phyloP scores from a whole-genome alignment of 2,113 vertebrate species.

The Saguinus midas region DNA sequence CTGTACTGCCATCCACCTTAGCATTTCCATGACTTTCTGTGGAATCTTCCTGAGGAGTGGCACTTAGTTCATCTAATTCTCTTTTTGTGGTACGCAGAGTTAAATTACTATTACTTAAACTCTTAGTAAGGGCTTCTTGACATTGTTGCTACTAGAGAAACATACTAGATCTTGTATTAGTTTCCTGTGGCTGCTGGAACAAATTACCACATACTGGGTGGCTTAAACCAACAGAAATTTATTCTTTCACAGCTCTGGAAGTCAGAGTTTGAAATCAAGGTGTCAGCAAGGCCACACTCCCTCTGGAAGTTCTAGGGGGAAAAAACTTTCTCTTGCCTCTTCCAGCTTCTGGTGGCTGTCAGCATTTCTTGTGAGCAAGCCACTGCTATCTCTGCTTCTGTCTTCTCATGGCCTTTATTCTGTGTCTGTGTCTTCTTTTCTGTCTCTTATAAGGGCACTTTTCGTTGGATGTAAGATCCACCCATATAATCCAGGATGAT shows the following conservation, averaged over 20 bases:
- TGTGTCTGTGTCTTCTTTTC: not conserved
- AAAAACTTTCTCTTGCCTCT: not conserved
- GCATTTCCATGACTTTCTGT: not conserved
- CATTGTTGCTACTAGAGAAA: not conserved
- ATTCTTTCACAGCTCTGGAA: not conserved
- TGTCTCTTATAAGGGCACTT: not conserved
- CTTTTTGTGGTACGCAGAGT: not conserved
- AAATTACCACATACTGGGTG: not conserved
- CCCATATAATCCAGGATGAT: slow-evolving; percentile 43
- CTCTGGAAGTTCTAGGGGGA: not conserved
- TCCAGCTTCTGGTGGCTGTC: not conserved
- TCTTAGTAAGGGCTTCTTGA: not conserved
- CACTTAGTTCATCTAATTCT: not conserved
- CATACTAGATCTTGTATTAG: not conserved
- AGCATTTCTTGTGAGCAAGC: not conserved
- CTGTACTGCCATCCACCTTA: not conserved
- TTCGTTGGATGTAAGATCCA: not conserved
- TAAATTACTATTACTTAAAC: not conserved
- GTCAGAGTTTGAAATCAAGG: not conserved
- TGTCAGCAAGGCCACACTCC: not conserved
- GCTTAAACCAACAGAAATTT: not conserved
- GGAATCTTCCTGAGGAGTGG: not conserved
- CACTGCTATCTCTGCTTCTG: not conserved
- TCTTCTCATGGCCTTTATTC: not conserved
- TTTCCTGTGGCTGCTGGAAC: not conserved